Evolutionary conservation across 2,113 vertebrate species (phyloP), one percentile per base, ranked within the genome.

Genomic region (Neolamprologus hecqui): DNA sequence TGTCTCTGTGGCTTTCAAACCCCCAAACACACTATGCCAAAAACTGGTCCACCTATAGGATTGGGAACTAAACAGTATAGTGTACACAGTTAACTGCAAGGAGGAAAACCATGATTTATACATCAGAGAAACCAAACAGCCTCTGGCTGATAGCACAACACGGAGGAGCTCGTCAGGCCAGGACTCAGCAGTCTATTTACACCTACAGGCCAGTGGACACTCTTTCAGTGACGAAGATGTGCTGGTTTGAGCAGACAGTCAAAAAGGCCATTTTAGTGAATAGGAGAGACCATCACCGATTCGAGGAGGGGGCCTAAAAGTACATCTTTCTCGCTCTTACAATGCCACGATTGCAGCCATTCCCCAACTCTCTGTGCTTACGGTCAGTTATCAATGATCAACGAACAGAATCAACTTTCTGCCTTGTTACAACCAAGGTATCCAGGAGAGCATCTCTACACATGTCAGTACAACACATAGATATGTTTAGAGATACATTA

Each of bases 231-330:
- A 60, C 1, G 1, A 60, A 10, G 57, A 33, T 19, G 57, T 0
- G 0, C 58, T 19, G 58, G 58, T 60, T 60, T 60, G 28, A 60
- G 58, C 28, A 33, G 0, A 26, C 15, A 60, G 14, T 33, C 28
- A 60, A 60, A 31, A 31, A 60, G 28, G 3, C 15, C 15, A 60
- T 60, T 60, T 60, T 58, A 17, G 14, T 9, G 26, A 58, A 58
- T 58, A 17, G 55, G 7, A 58, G 3, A 58, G 26, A 31, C 55
- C 26, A 17, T 58, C 15, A 4, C 0, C 9, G 1, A 33, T 31
- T 63, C 0, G 2, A 63, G 58, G 58, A 19, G 5, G 28, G 9
- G 58, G 28, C 58, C 15, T 33, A 33, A 58, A 58, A 31, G 57
- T 58, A 17, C 57, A 58, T 58, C 57, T 31, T 31, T 58, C 57